These are phyloP conservation scores for Phylloscopus trochiloides DNA, from an alignment of 2,113 vertebrate species.

Conservation along the genomic window DNA sequence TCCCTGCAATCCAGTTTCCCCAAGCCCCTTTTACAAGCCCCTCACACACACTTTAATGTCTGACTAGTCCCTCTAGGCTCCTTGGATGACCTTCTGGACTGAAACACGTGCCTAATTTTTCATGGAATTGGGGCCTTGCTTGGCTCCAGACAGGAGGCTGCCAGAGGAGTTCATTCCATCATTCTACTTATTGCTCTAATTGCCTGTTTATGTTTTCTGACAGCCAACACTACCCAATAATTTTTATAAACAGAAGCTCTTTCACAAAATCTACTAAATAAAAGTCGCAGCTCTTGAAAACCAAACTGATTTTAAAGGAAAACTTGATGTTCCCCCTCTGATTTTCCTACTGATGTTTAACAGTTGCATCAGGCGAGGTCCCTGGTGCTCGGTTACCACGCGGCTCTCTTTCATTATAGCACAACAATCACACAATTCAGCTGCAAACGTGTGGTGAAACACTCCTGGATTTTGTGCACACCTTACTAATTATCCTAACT, in stretches of 20 bases:
- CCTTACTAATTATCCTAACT: constrained; percentile 68
- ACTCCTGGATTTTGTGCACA: constrained; percentile 30
- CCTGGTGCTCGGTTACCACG: constrained; percentile 13
- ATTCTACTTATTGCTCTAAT: constrained; percentile 18
- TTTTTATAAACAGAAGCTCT: constrained; percentile 58
- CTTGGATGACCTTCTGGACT: not conserved
- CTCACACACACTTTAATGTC: not conserved
- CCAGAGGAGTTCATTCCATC: constrained; percentile 20
- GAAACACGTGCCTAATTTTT: not conserved
- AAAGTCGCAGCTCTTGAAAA: constrained; percentile 43
- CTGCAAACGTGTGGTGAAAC: constrained; percentile 45
- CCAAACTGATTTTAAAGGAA: constrained; percentile 13
- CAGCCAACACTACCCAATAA: constrained; percentile 52
- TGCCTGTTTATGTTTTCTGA: constrained; percentile 62
- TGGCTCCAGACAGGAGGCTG: not conserved
- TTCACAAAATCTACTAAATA: constrained; percentile 20
- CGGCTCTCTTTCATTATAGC: constrained; percentile 52
- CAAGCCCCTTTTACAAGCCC: not conserved
- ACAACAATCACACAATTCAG: constrained; percentile 53
- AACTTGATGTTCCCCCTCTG: constrained; percentile 24
- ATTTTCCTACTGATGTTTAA: not conserved
- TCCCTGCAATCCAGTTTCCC: not conserved
- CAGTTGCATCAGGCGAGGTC: constrained; percentile 18
- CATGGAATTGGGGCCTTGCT: not conserved
- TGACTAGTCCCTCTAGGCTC: not conserved